Conservation (phyloP, 2,797 vertebrate species). For the Rhodeus uyekii region DNA sequence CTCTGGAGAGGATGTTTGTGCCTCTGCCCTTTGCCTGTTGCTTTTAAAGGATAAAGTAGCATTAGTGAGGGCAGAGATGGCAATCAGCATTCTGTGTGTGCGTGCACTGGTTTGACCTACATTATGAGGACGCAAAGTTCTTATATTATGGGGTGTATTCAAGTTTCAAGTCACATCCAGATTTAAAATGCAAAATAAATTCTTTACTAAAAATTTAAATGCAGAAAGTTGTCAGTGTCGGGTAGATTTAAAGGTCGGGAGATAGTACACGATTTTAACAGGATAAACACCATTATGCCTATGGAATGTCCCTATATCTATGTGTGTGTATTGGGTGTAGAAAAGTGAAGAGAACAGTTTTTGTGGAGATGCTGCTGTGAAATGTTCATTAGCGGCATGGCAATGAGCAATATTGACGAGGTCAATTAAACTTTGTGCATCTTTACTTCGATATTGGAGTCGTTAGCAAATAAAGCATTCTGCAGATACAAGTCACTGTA, state of each 20-base stretch:
- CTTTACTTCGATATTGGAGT: background rate
- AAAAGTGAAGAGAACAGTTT: background rate
- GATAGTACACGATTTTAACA: too few relatives aligned
- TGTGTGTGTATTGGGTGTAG: background rate
- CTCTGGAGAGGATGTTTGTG: conserved; percentile 39
- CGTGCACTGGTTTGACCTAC: too few relatives aligned
- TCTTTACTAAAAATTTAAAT: too few relatives aligned
- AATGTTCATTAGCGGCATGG: background rate
- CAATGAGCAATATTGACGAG: background rate
- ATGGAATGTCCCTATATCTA: too few relatives aligned
- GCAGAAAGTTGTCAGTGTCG: too few relatives aligned
- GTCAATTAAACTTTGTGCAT: background rate
- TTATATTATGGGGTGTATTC: too few relatives aligned
- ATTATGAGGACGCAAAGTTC: too few relatives aligned
- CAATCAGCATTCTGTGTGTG: conserved; percentile 5
- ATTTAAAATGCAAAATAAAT: too few relatives aligned
- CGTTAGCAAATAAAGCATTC: background rate
- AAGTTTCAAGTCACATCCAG: too few relatives aligned
- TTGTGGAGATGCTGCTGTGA: background rate
- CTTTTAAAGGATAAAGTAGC: conserved; percentile 53
- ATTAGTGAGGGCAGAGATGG: conserved; percentile 45
- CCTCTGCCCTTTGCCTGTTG: conserved; percentile 30
- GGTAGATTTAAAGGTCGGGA: too few relatives aligned
- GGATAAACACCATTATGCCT: too few relatives aligned
- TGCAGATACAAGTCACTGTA: background rate